phyloP scores from a whole-genome alignment of 1,140 invertebrate species.

The Physella acuta region DNA sequence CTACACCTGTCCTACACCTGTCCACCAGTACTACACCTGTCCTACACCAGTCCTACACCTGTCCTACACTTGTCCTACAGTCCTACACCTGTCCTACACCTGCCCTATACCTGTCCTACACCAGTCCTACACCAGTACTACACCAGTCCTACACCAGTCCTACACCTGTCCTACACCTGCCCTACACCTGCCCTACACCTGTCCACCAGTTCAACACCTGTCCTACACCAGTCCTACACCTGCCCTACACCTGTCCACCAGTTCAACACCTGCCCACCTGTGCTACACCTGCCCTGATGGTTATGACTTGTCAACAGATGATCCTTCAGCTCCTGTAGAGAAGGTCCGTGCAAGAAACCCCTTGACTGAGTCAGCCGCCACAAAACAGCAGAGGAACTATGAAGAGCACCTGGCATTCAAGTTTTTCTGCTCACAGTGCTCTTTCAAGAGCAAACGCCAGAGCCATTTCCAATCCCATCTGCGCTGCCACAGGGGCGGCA shows the following conservation, averaged over 20 bases:
- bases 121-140: too few species aligned
- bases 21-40: background rate
- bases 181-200: background rate
- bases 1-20: too few species aligned
- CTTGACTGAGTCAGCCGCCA: conserved; percentile 21
- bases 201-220: background rate
- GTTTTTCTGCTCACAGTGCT: conserved; percentile 56
- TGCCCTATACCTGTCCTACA: too few species aligned
- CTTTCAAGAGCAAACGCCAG: conserved; percentile 58
- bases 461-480: conserved; percentile 57
- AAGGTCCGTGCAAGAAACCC: conserved; percentile 20
- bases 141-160: too few species aligned
- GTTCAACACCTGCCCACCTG: background rate
- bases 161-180: too few species aligned
- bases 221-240: background rate
- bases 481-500: conserved; percentile 48
- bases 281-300: background rate
- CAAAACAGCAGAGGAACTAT: conserved; percentile 26
- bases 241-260: background rate
- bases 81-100: too few species aligned
- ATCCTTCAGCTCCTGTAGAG: background rate
- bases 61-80: too few species aligned
- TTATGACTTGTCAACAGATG: background rate
- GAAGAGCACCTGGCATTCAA: conserved; percentile 46
- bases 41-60: too few species aligned